phyloP scores from a whole-genome alignment of 1,140 invertebrate species.

The Caenorhabditis brenneri region DNA sequence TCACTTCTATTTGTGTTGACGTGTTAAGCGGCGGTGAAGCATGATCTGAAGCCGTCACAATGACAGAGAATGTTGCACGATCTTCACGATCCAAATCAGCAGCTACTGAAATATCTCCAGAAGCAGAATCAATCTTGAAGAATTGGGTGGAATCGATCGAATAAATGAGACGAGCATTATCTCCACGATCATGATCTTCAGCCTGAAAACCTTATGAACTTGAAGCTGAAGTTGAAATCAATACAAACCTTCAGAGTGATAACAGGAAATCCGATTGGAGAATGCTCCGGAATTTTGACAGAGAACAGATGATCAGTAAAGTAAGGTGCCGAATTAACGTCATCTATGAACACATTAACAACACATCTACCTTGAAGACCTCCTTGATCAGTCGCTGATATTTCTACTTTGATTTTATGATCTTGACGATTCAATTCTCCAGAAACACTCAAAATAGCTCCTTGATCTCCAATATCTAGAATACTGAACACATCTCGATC shows the following conservation, averaged over 20 bases:
- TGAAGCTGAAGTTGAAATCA: background rate
- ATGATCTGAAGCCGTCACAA: conserved; percentile 84
- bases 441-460: conserved; percentile 62
- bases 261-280: conserved; percentile 64
- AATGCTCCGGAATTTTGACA: conserved; percentile 64
- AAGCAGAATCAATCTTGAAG: conserved; percentile 42
- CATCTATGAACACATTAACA: conserved; percentile 84
- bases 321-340: conserved; percentile 91
- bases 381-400: conserved; percentile 73
- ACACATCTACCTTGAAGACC: conserved; percentile 75
- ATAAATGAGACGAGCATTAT: conserved; percentile 63
- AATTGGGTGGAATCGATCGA: conserved; percentile 59
- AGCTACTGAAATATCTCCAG: conserved; percentile 76
- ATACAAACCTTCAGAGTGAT: conserved; percentile 46
- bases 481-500: conserved; percentile 61
- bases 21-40: conserved; percentile 84
- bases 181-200: conserved; percentile 63
- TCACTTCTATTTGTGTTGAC: conserved; percentile 80
- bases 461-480: conserved; percentile 59
- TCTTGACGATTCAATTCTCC: conserved; percentile 51
- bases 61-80: conserved; percentile 81
- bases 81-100: conserved; percentile 84
- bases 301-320: conserved; percentile 81
- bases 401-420: conserved; percentile 56
- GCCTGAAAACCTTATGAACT: conserved; percentile 57